These are phyloP conservation scores for Orthosia incerta DNA, from an alignment of 2,888 invertebrate species.

Conservation along the genomic window DNA sequence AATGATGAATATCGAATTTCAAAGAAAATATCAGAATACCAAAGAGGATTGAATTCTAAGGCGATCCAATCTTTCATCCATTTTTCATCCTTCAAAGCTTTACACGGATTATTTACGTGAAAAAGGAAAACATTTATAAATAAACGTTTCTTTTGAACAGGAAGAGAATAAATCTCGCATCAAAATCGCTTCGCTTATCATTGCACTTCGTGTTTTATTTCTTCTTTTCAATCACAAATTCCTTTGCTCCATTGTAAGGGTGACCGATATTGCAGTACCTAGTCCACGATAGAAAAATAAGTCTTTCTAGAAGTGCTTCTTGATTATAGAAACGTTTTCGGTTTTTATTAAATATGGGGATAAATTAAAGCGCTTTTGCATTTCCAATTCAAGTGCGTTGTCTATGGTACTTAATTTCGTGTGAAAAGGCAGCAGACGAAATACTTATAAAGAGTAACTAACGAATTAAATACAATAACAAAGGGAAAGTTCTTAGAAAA, in stretches of 20 bases:
- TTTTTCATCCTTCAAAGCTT: slow-evolving; percentile 15
- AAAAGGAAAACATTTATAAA: slow-evolving; percentile 51
- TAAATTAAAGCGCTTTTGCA: not conserved
- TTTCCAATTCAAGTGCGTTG: slow-evolving; percentile 44
- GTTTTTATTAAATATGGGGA: not conserved
- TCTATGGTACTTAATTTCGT: slow-evolving; percentile 42
- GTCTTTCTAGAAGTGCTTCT: slow-evolving; percentile 36
- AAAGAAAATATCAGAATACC: slow-evolving; percentile 16
- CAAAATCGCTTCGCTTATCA: slow-evolving; percentile 24
- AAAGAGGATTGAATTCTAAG: slow-evolving; percentile 37
- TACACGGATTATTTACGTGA: slow-evolving; percentile 45
- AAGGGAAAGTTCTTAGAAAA: not conserved
- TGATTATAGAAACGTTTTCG: not conserved
- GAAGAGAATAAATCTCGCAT: slow-evolving; percentile 38
- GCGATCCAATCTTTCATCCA: not conserved
- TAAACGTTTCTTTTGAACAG: slow-evolving; percentile 33
- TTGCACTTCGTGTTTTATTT: slow-evolving; percentile 53
- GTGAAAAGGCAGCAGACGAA: slow-evolving; percentile 17
- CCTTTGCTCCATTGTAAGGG: slow-evolving; percentile 46
- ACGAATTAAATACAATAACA: not conserved
- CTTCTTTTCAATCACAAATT: slow-evolving; percentile 47
- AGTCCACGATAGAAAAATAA: slow-evolving; percentile 1
- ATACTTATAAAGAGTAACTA: not conserved
- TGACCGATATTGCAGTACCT: slow-evolving; percentile 27
- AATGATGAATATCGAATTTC: slow-evolving; percentile 18